Evolutionary conservation across 2,113 vertebrate species (phyloP), one percentile per base, ranked within the genome.

Genomic region (Heterotis niloticus): DNA sequence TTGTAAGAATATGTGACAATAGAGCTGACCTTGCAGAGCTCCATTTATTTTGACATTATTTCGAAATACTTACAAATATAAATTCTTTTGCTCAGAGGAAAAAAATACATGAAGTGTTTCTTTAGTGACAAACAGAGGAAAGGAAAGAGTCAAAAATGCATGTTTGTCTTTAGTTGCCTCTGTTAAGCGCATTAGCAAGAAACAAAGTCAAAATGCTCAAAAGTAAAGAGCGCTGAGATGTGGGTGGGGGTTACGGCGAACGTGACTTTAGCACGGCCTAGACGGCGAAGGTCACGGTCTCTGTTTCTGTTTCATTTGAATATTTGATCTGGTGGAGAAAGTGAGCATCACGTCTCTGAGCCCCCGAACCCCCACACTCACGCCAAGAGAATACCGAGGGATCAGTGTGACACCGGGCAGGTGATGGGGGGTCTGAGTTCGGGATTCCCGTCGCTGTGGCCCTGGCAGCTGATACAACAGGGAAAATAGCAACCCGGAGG

Each of bases 341-440:
- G 81, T 82, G 84, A 78, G 73, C 78, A 0, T 0, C 51, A 79
- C 16, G 78, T 18, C 69, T 66, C 0, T 51, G 13, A 0, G 0
- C 77, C 60, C 62, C 0, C 4, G 17, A n/a, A 7, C 54, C 54
- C 16, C 70, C 70, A 68, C 65, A 64, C 54, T 69, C 79, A 75
- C 78, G 81, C 78, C 80, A 85, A 85, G 26, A 70, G 11, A 83
- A 88, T 88, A 80, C 68, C 73, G 82, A 51, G 83, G 87, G 87
- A 90, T 88, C 86, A 88, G 81, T 84, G 76, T 71, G 83, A 84
- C 88, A 86, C 86, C 76, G 59, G 85, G 86, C 92, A 93, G 91
- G 91, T 93, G 93, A 90, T 88, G 86, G 79, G 83, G 72, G 75
- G 79, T 84, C 82, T 76, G 80, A 10, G 64, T 78, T 62, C 64